These are phyloP conservation scores for Drosophila arizonae DNA, from an alignment of 1,140 invertebrate genomes.

Conservation along the genomic window DNA sequence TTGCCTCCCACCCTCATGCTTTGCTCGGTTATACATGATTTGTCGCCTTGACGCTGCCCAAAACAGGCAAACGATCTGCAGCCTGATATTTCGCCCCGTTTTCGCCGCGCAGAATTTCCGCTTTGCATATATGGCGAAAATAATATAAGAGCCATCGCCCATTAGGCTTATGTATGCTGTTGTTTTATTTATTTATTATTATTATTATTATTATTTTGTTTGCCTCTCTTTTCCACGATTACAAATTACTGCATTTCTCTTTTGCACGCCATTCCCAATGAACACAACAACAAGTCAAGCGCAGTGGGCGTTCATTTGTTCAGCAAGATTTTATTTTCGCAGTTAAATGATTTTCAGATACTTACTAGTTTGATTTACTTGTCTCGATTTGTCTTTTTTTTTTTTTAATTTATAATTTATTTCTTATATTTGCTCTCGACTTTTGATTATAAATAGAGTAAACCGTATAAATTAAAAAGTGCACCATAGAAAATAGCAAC, in stretches of 20 bases:
- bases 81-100: constrained; percentile 1
- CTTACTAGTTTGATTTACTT: constrained; percentile 5
- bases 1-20: constrained; percentile 29
- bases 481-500: constrained; percentile 13
- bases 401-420: not conserved
- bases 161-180: constrained; percentile 23
- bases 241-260: constrained; percentile 55
- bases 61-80: constrained; percentile 47
- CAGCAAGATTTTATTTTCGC: constrained; percentile 5
- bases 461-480: constrained; percentile 21
- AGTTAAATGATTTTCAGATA: constrained; percentile 34
- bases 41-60: constrained; percentile 39
- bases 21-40: constrained; percentile 27
- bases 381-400: not conserved
- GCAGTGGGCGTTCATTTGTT: constrained; percentile 40
- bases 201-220: too few species aligned
- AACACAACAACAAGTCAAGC: constrained; percentile 22
- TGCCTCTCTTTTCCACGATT: constrained; percentile 25
- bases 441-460: not conserved
- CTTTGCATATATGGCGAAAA: constrained; percentile 59
- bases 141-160: constrained; percentile 50
- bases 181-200: constrained; percentile 9
- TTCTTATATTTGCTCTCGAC: not conserved
- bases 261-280: constrained; percentile 25
- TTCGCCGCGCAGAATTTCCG: constrained; percentile 16